Base-by-base conservation (phyloP, 2,888 invertebrate genomes). In the Parelbella ahira region DNA sequence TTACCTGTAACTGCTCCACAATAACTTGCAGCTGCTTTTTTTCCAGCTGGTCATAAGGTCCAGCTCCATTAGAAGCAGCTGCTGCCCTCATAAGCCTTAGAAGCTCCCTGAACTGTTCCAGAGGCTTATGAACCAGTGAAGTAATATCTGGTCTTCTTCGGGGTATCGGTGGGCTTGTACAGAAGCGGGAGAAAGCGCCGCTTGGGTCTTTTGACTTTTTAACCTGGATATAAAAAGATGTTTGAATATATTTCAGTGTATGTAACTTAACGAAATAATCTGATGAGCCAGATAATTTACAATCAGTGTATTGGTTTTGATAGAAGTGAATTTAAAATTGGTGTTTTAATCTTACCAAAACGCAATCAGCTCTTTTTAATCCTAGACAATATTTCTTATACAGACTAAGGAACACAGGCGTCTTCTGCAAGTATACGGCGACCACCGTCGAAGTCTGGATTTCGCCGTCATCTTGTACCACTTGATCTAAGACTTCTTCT, bases 351-450 rank as follows among this genome's bases (percentile, higher is more conserved):
- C 76, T 77, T 53, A 93, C 95, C 77, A 96, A 86, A 33, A 96
- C 92, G 68, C 95, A 95, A 64, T 95, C 95, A 32, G 95, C 95
- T 65, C 93, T 90, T 68, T 95, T 95, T 48, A 96, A 90, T 47
- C 95, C 95, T 56, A 93, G 90, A 68, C 94, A 93, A 77, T 96
- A 96, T 62, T 93, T 91, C 70, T 93, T 92, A 75, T 95, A 96
- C 30, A 93, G 91, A 33, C 92, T 91, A 63, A 92, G 93, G 59
- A 95, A 92, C 58, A 91, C 90, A 52, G 91, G 90, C 46, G 94
- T 90, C 78, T 94, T 93, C 29, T 91, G 89, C 29, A 93, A 83
- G 67, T 95, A 96, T 1, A 92, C 91, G 19, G 92, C 90, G 2
- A 92, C 90, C 28, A 93, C 89, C 12, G 90, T 90, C 47, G 91